Evolutionary conservation across 2,888 invertebrate species (phyloP).

Genomic region (Torymus texanus): DNA sequence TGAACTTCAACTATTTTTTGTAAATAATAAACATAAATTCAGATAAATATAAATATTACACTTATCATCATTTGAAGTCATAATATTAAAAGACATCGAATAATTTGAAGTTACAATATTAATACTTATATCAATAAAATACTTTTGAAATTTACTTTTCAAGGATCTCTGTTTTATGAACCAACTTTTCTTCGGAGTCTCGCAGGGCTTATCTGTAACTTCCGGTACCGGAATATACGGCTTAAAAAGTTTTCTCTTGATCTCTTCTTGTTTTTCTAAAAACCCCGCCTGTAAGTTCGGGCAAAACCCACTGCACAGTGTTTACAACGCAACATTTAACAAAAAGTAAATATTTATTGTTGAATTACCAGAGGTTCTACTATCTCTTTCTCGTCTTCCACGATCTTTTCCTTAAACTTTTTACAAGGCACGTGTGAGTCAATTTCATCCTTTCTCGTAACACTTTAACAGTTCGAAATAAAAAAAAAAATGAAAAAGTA

Average conservation of each 20-base stretch:
- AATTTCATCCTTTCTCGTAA: constrained; percentile 68
- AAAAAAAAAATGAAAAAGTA: too few species aligned
- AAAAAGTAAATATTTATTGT: constrained; percentile 6
- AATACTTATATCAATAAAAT: too few species aligned
- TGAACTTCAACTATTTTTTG: constrained; percentile 11
- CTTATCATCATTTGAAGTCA: too few species aligned
- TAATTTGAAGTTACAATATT: too few species aligned
- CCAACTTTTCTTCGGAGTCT: constrained; percentile 40
- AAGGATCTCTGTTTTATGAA: constrained; percentile 50
- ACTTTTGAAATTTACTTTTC: constrained; percentile 51
- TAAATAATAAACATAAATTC: too few species aligned
- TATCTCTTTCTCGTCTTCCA: constrained; percentile 76
- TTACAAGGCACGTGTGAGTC: constrained; percentile 80
- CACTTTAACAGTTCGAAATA: constrained; percentile 19
- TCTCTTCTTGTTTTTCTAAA: constrained; percentile 75
- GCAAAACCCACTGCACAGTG: neutral
- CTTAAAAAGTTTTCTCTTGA: constrained; percentile 70
- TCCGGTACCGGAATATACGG: constrained; percentile 51
- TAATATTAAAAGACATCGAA: too few species aligned
- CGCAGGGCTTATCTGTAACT: constrained; percentile 34
- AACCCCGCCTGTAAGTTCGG: constrained; percentile 77
- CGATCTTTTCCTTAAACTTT: constrained; percentile 80
- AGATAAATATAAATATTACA: too few species aligned
- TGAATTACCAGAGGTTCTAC: constrained; percentile 80
- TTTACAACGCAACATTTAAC: neutral